Percentiles rank a stretch among this genome's conserved stretches.
Conservation (phyloP, 2,113 vertebrate genomes). For the Pholis gunnellus region DNA sequence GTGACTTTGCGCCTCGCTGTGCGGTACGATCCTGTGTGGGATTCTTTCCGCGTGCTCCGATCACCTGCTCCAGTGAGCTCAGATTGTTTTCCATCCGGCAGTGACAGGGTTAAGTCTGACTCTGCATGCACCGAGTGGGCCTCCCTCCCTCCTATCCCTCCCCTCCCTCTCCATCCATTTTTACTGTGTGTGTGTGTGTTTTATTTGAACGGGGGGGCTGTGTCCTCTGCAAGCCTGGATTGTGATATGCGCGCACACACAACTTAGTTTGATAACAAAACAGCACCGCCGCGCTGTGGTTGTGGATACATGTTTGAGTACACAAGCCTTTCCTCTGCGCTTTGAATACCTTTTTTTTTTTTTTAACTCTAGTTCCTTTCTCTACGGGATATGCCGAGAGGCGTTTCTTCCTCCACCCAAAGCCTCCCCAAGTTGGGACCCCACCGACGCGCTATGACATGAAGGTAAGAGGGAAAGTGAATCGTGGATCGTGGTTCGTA, state of each 20-base stretch:
- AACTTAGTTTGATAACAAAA: slow-evolving; percentile 58
- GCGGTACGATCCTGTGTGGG: background rate
- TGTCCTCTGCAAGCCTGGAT: slow-evolving; percentile 61
- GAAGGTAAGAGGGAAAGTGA: slow-evolving; percentile 76
- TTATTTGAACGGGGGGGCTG: slow-evolving; percentile 40
- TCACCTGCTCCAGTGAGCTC: slow-evolving; percentile 49
- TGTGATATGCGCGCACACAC: slow-evolving; percentile 21
- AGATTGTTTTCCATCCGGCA: slow-evolving; percentile 22
- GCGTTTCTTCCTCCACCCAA: slow-evolving; percentile 63
- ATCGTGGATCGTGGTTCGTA: background rate
- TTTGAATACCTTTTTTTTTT: background rate
- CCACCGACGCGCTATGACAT: slow-evolving; percentile 72
- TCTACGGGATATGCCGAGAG: slow-evolving; percentile 72
- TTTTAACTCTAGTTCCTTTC: slow-evolving; percentile 5
- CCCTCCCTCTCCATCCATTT: slow-evolving; percentile 64
- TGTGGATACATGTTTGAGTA: background rate
- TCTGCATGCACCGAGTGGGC: slow-evolving; percentile 74
- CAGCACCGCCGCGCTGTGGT: background rate
- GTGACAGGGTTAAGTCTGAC: slow-evolving; percentile 82
- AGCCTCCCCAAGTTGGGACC: slow-evolving; percentile 75
- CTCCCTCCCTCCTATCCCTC: slow-evolving; percentile 52
- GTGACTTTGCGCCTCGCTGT: background rate
- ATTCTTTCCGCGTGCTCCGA: background rate
- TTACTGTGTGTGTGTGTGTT: slow-evolving; percentile 43
- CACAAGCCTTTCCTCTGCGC: background rate